Conservation (phyloP, 2,113 vertebrate species). For the Mobula hypostoma region DNA sequence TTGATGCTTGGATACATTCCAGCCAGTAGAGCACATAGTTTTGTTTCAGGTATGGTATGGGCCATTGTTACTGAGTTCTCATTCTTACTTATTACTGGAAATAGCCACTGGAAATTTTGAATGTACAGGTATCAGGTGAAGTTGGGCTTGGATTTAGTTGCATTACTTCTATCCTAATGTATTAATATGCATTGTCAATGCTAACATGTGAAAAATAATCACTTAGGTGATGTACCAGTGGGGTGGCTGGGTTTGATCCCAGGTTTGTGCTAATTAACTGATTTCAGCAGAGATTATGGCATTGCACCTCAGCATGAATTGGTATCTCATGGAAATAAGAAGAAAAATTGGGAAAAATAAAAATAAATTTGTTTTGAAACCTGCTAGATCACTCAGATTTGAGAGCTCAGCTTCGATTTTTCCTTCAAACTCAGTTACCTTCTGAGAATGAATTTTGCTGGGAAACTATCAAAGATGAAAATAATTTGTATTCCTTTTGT, state of each 20-base stretch:
- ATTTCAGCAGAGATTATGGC: slow-evolving; percentile 10
- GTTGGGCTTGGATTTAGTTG: neutral
- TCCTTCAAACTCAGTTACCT: slow-evolving; percentile 20
- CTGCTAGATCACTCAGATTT: neutral
- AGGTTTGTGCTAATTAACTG: slow-evolving; percentile 23
- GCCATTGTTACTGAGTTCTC: neutral
- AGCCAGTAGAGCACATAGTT: neutral
- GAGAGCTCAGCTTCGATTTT: slow-evolving; percentile 23
- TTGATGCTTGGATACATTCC: neutral
- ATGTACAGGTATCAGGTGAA: neutral
- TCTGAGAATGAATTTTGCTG: slow-evolving; percentile 1
- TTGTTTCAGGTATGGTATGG: neutral
- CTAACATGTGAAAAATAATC: neutral
- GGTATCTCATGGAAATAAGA: neutral
- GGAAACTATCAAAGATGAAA: slow-evolving; percentile 25
- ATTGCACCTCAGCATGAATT: neutral
- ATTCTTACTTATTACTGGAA: neutral
- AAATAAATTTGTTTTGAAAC: slow-evolving; percentile 26
- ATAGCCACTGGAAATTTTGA: neutral
- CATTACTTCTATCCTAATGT: neutral
- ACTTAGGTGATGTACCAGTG: neutral
- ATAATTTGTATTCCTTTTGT: slow-evolving; percentile 30
- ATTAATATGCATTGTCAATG: slow-evolving; percentile 14
- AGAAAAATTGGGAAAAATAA: slow-evolving; percentile 1
- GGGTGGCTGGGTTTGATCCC: neutral